A percentile compares a stretch with the other conserved stretches of the same genome.
phyloP scores from a whole-genome alignment of 2,113 vertebrate species.

The Myrmophylax atrothorax region DNA sequence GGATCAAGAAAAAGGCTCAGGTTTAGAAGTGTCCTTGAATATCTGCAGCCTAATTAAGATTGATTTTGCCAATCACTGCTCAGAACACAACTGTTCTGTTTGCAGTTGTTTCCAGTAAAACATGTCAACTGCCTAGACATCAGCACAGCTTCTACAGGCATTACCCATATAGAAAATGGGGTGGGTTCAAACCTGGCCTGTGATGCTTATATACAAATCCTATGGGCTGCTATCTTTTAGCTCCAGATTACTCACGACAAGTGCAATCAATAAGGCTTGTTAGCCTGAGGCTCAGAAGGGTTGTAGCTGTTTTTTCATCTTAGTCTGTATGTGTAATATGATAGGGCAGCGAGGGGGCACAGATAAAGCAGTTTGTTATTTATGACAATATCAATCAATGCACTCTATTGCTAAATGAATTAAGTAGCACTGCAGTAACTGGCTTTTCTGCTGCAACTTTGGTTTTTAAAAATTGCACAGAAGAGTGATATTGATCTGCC shows the following conservation, averaged over 20 bases:
- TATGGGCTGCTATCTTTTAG: conserved; percentile 18
- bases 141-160: background rate
- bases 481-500: conserved; percentile 25
- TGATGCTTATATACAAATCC: background rate
- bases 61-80: conserved; percentile 23
- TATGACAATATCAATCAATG: conserved; percentile 58
- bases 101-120: background rate
- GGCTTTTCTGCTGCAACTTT: conserved; percentile 37
- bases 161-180: background rate
- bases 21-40: conserved; percentile 49
- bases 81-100: background rate
- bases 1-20: conserved; percentile 41
- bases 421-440: conserved; percentile 19
- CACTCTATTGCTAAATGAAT: conserved; percentile 41
- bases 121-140: background rate
- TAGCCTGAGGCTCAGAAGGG: conserved; percentile 39
- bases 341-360: background rate
- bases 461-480: conserved; percentile 32
- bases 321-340: background rate
- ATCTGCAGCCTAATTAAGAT: conserved; percentile 35
- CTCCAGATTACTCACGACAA: conserved; percentile 48
- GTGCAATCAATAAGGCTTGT: conserved; percentile 45
- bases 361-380: conserved; percentile 36
- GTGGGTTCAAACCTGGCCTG: background rate
- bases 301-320: background rate